Evolutionary conservation across 2,888 invertebrate species (phyloP), one percentile per base, ranked within the genome.

Genomic region (Sepiola atlantica): DNA sequence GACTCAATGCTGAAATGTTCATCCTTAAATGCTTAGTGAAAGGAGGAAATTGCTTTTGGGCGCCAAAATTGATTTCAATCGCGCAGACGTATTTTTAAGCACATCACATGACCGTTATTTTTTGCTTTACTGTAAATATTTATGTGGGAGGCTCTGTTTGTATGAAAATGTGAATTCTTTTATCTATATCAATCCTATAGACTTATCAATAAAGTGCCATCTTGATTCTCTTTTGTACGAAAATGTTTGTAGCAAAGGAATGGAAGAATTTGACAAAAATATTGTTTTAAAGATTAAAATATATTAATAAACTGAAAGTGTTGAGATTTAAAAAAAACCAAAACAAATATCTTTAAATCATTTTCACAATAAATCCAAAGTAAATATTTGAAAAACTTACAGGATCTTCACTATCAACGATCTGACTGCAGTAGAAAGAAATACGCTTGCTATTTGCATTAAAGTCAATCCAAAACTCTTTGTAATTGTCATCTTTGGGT

Each of bases 381-480:
- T n/a, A 77, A 32, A 92, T 20, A 92, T 91, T 24, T 91, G n/a
- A 28, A 92, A 16, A 92, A 55, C 92, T 92, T 92, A 92, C 92
- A 55, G 45, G 45, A 24, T 92, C 92, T 92, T 92, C 92, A 92
- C 28, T 45, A 3, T n/a, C 54, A 92, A 55, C 20, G 10, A 92
- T 24, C 28, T 92, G 92, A 45, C 55, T 32, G 55, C 92, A 92
- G 55, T 92, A 92, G 92, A 92, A 92, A 55, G 92, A 55, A 55
- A 92, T 54, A 45, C 92, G 92, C n/a, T 92, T 45, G 55, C 92
- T 92, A 32, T 16, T 54, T 28, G 12, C 6, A 92, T 92, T 92
- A 28, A 92, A 92, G 55, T 92, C 92, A 92, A 92, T 55, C 92
- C 92, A 92, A 54, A 92, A 92, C 18, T 92, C 28, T 92, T 92